A percentile compares a stretch with the other conserved stretches of the same genome.
phyloP scores from a whole-genome alignment of 1,140 invertebrate species.

The Pinna nobilis region DNA sequence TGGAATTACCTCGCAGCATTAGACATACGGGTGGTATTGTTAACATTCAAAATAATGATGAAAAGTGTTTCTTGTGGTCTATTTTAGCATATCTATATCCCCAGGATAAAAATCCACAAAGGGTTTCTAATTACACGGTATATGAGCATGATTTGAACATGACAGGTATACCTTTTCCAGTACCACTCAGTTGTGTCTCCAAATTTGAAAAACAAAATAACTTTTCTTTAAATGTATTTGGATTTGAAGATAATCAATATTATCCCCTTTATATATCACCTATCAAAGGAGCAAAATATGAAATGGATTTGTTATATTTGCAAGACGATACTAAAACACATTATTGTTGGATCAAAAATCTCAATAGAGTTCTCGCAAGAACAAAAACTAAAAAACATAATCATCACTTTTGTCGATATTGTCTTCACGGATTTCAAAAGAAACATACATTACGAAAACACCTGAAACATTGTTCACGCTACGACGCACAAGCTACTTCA shows the following conservation, averaged over 20 bases:
- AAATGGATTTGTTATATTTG: background rate
- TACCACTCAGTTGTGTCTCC: background rate
- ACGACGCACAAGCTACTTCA: conserved; percentile 8
- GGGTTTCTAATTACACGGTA: background rate
- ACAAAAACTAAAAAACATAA: conserved; percentile 1
- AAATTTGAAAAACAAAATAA: conserved; percentile 34
- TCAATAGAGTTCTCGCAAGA: conserved; percentile 4
- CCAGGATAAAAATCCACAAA: conserved; percentile 5
- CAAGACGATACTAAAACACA: background rate
- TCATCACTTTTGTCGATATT: conserved; percentile 24
- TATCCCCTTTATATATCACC: conserved; percentile 23
- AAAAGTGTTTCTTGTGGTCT: conserved; percentile 30
- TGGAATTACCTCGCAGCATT: background rate
- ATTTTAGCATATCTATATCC: conserved; percentile 25
- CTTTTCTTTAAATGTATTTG: conserved; percentile 28
- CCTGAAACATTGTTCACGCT: conserved; percentile 13
- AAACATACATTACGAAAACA: conserved; percentile 33
- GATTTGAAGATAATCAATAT: conserved; percentile 14
- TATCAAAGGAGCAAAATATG: background rate
- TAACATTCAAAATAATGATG: conserved; percentile 30
- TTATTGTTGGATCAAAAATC: conserved; percentile 13
- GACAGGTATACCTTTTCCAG: conserved; percentile 23
- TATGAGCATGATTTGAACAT: conserved; percentile 25
- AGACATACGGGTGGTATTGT: background rate
- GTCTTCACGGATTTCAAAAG: conserved; percentile 24